phyloP scores from a whole-genome alignment of 1,140 invertebrate species.

The Araneus ventricosus region DNA sequence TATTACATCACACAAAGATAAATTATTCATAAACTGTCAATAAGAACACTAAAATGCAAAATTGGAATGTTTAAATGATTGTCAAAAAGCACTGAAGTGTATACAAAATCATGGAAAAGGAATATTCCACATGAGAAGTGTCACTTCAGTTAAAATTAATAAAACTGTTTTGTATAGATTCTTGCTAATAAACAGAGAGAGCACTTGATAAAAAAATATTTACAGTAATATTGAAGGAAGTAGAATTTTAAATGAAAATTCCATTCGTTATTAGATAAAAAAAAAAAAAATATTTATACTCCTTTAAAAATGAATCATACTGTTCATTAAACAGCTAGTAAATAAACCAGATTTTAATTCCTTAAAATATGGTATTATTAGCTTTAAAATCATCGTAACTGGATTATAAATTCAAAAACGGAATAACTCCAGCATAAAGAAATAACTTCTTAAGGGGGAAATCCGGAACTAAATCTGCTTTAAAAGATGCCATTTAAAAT shows the following conservation, averaged over 20 bases:
- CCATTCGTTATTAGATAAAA: neutral
- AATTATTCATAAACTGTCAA: constrained; percentile 4
- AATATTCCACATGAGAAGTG: neutral
- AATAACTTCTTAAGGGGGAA: no score
- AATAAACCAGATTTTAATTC: neutral
- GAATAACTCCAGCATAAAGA: no score
- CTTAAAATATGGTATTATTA: no score
- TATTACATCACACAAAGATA: constrained; percentile 27
- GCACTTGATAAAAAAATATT: neutral
- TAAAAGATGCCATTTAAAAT: no score
- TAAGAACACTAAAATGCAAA: constrained; percentile 40
- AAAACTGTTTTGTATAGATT: constrained; percentile 59
- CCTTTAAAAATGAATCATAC: neutral
- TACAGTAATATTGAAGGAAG: neutral
- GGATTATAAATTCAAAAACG: no score
- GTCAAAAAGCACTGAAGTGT: constrained; percentile 64
- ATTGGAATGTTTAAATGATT: constrained; percentile 74
- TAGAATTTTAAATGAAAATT: neutral
- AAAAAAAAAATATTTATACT: neutral
- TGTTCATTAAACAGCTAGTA: neutral
- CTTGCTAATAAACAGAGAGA: constrained; percentile 45
- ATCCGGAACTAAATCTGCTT: no score
- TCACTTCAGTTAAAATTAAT: constrained; percentile 22
- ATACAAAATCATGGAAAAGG: constrained; percentile 12
- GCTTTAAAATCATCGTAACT: no score